Evolutionary conservation across 2,113 vertebrate genomes (phyloP).

Genomic region (Sphyrna mokarran): DNA sequence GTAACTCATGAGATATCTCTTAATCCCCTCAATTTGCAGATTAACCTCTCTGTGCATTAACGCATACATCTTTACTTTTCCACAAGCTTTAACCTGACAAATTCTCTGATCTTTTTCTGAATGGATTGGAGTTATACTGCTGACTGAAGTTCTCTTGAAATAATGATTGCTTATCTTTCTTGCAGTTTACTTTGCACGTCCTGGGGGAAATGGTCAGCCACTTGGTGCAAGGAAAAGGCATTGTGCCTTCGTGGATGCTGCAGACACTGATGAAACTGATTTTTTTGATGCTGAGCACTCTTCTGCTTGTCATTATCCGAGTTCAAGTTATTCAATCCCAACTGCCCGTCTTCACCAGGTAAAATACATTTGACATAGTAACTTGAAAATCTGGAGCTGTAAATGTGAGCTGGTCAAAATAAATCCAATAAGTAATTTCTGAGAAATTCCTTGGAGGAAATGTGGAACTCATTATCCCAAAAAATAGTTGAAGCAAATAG

Average conservation of each 20-base stretch:
- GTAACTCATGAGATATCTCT: neutral
- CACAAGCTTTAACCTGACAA: neutral
- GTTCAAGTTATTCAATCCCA: slow-evolving; percentile 97
- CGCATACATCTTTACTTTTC: neutral
- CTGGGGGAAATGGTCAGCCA: slow-evolving; percentile 69
- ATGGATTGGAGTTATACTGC: neutral
- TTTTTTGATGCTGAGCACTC: slow-evolving; percentile 86
- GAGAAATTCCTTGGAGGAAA: neutral
- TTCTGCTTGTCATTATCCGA: slow-evolving; percentile 86
- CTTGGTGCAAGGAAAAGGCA: slow-evolving; percentile 76
- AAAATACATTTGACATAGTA: slow-evolving; percentile 39
- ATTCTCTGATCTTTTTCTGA: neutral
- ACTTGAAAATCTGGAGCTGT: neutral
- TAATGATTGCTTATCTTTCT: slow-evolving; percentile 38
- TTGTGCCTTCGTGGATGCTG: slow-evolving; percentile 80
- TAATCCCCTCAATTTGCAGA: neutral
- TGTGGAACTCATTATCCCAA: neutral
- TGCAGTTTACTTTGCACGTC: slow-evolving; percentile 81
- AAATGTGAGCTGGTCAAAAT: neutral
- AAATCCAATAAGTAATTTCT: neutral
- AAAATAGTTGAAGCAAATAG: neutral
- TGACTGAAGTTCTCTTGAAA: neutral
- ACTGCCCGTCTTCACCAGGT: slow-evolving; percentile 96
- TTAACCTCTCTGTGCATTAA: neutral
- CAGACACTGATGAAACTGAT: slow-evolving; percentile 89